phyloP scores from a whole-genome alignment of 2,797 vertebrate genomes.

The Micromesistius poutassou region DNA sequence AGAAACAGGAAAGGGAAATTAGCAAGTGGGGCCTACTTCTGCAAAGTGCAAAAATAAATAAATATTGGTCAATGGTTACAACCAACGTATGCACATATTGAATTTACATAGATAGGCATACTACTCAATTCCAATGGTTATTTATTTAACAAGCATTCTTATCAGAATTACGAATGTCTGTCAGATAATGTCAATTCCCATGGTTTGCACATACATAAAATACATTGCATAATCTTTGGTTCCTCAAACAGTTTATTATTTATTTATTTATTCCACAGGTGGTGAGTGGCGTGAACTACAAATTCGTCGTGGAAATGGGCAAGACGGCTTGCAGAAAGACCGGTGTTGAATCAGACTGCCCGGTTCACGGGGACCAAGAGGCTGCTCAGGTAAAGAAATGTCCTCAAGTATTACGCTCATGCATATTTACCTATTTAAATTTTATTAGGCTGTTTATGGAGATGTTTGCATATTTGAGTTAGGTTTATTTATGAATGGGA shows the following conservation, averaged over 20 bases:
- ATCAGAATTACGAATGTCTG: no score
- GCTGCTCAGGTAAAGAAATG: conserved; percentile 36
- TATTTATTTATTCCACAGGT: conserved; percentile 46
- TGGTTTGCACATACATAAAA: no score
- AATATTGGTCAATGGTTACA: neutral
- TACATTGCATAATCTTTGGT: neutral
- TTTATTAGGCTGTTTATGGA: neutral
- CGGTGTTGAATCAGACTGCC: conserved; percentile 22
- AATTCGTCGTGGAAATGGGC: conserved; percentile 55
- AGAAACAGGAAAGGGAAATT: neutral
- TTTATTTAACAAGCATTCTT: no score
- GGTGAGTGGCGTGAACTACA: conserved; percentile 63
- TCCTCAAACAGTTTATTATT: neutral
- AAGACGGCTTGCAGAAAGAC: conserved; percentile 62
- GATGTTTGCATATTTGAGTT: neutral
- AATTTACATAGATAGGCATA: no score
- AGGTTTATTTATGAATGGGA: neutral
- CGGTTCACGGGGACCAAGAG: rapidly evolving
- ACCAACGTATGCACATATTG: neutral
- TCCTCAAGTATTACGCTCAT: neutral
- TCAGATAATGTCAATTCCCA: no score
- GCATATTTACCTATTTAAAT: neutral
- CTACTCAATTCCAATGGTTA: no score
- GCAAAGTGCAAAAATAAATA: neutral
- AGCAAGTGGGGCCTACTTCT: neutral